These are phyloP conservation scores for Melieria picta DNA, from an alignment of 2,888 invertebrate genomes.

Conservation along the genomic window DNA sequence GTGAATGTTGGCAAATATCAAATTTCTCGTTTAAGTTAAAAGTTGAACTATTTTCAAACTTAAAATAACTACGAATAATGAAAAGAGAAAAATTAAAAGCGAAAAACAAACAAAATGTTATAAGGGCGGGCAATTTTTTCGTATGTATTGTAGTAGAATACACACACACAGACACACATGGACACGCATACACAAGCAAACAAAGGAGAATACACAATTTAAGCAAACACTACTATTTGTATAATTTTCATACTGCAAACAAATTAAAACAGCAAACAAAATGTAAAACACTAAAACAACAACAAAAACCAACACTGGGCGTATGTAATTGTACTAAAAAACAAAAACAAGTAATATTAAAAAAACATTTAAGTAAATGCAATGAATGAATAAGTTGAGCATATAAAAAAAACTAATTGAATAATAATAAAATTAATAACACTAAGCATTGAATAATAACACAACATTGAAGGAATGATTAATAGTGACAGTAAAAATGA, in stretches of 20 bases:
- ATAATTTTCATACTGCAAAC: conserved; percentile 12
- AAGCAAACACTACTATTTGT: conserved; percentile 14
- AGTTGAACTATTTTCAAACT: no score
- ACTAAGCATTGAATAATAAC: background rate
- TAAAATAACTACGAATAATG: background rate
- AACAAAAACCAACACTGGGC: background rate
- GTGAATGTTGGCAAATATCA: no score
- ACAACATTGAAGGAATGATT: background rate
- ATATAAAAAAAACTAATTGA: background rate
- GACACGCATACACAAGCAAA: conserved; percentile 13
- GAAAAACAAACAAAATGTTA: conserved; percentile 33
- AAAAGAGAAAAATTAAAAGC: background rate
- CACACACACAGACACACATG: conserved; percentile 8
- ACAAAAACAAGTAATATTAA: background rate
- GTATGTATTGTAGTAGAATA: conserved; percentile 49
- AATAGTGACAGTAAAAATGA: background rate
- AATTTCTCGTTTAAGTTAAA: no score
- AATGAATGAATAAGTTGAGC: background rate
- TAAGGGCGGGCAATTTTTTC: conserved; percentile 57
- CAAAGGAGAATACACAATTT: background rate
- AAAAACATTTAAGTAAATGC: background rate
- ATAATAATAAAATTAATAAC: conserved; percentile 2
- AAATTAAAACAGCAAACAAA: background rate
- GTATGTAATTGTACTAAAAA: background rate
- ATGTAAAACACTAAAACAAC: background rate